Base-by-base conservation (phyloP, 2,888 invertebrate genomes). In the Drosophila mayaguana region DNA sequence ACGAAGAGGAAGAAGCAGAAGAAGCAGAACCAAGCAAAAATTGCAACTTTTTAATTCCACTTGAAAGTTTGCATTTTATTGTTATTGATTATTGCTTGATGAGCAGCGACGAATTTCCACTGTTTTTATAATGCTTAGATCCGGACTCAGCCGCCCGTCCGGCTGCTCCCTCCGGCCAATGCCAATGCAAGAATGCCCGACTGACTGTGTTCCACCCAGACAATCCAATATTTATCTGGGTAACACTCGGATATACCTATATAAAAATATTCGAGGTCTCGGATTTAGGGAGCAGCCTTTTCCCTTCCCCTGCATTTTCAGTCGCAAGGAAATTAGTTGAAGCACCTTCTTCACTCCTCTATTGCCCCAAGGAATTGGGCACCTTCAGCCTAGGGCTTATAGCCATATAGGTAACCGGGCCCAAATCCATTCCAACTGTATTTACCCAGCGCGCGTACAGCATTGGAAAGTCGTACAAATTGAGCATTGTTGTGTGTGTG, bases 391-490 rank as follows among this genome's bases (percentile, higher is more conserved):
- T 32, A 7, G 32, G 18, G n/a, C 7, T 11, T 48, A 48, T 48
- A 11, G 11, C 16, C 34, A 51, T 20, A 28, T 25, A 20, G 12
- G 20, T 2, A 45, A 22, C 43, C 22, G 43, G 12, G 34, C 16
- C 36, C 34, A 22, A 53, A 5, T 22, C 51, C 32, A 16, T 53
- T 53, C 34, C 51, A 16, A 22, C 34, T 22, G 51, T 28, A 28
- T 36, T 36, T 36, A 20, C 32, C 20, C 51, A 34, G 51, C 12
- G 20, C 20, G 51, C 32, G n/a, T 8, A 62, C 36, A 20, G 73
- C 55, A 69, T 69, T n/a, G 45, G 54, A 9, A 34, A 63, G 45
- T 42, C 59, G 54, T 7, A 32, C 40, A 22, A 28, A 46, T 40
- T 11, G 46, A 40, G 45, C 32, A n/a, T 59, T 48, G 18, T 18